Conservation (phyloP, 2,113 vertebrate genomes). For the Actenoides hombroni region DNA sequence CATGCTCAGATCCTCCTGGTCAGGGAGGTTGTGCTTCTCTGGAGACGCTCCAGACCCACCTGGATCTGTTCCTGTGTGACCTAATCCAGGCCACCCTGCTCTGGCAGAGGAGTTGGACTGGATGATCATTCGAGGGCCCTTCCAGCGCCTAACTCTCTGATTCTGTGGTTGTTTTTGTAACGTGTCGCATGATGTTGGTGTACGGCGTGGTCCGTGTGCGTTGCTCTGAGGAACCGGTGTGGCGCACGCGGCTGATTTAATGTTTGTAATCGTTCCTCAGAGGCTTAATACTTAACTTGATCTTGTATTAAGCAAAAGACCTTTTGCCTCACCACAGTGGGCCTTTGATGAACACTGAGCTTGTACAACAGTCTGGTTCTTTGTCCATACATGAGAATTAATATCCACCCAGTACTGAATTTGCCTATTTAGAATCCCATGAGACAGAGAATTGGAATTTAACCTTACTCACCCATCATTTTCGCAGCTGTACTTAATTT, state of each 20-base stretch:
- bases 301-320: neutral
- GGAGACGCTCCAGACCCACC: no score
- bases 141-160: no score
- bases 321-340: fast-evolving
- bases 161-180: fast-evolving
- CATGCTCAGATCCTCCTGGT: fast-evolving
- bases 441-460: slow-evolving; percentile 19
- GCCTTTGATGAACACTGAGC: neutral
- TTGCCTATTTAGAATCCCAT: neutral
- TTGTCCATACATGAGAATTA: neutral
- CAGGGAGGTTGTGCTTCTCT: no score
- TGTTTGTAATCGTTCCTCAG: fast-evolving
- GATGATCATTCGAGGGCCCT: no score
- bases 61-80: no score
- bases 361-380: neutral
- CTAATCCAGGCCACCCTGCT: no score
- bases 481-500: neutral
- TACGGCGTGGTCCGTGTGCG: fast-evolving
- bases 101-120: no score
- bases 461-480: neutral
- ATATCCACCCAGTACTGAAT: neutral
- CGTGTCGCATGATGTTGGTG: fast-evolving
- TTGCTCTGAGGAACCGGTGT: neutral
- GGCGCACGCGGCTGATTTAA: fast-evolving
- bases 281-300: neutral